These are phyloP conservation scores for Bombus polaris DNA, from an alignment of 1,140 invertebrate species.

Conservation along the genomic window DNA sequence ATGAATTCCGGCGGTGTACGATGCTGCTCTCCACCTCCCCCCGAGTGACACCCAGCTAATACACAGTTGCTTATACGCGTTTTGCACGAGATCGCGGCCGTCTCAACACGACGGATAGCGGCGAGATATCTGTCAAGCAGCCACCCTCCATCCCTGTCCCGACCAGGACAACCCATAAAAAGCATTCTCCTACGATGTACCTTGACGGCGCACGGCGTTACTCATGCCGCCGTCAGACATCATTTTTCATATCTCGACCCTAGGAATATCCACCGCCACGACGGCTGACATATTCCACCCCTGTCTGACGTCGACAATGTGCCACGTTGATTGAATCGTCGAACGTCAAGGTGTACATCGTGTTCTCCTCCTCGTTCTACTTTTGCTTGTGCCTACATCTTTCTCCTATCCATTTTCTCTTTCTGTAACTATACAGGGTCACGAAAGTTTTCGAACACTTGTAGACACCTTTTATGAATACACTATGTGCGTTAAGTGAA, in stretches of 20 bases:
- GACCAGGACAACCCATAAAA: slow-evolving; percentile 37
- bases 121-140: slow-evolving; percentile 61
- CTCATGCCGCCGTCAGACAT: slow-evolving; percentile 61
- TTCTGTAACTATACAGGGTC: not conserved
- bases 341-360: slow-evolving; percentile 55
- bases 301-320: slow-evolving; percentile 72
- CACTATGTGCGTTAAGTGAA: too few species aligned
- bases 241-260: slow-evolving; percentile 76
- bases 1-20: slow-evolving; percentile 29
- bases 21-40: slow-evolving; percentile 16
- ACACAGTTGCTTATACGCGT: slow-evolving; percentile 48
- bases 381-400: not conserved
- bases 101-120: slow-evolving; percentile 48
- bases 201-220: slow-evolving; percentile 25
- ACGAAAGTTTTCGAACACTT: too few species aligned
- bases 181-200: slow-evolving; percentile 57
- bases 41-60: slow-evolving; percentile 49
- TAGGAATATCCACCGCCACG: slow-evolving; percentile 67
- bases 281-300: slow-evolving; percentile 68
- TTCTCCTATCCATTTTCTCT: not conserved
- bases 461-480: too few species aligned
- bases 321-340: slow-evolving; percentile 75
- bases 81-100: slow-evolving; percentile 46
- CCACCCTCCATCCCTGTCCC: not conserved
- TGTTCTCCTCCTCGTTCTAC: not conserved